These are phyloP conservation scores for Antigone vipio DNA, from an alignment of 2,113 vertebrate species.

Conservation along the genomic window DNA sequence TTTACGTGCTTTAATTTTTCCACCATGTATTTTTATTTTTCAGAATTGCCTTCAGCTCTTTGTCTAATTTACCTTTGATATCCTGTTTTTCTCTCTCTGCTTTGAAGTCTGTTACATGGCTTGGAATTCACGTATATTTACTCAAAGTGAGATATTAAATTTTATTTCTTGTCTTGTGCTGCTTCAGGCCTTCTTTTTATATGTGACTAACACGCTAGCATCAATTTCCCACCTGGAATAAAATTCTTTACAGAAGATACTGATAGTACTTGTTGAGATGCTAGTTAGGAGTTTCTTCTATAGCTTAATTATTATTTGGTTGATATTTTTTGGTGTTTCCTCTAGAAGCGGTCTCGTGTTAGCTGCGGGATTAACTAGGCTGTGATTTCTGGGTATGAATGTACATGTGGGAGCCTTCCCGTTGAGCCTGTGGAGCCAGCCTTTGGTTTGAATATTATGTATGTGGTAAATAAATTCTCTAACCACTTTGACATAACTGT, in stretches of 20 bases:
- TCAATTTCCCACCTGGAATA: background rate
- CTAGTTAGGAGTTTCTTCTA: background rate
- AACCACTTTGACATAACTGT: slow-evolving; percentile 18
- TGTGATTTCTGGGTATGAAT: background rate
- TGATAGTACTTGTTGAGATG: background rate
- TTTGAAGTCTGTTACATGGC: background rate
- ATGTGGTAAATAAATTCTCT: slow-evolving; percentile 1
- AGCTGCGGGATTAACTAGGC: background rate
- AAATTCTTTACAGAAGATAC: background rate
- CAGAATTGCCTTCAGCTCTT: background rate
- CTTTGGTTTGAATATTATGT: background rate
- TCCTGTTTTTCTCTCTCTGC: background rate
- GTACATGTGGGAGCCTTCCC: background rate
- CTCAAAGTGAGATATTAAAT: background rate
- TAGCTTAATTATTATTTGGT: background rate
- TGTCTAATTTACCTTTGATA: background rate
- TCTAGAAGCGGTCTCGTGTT: background rate
- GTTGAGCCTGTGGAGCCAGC: background rate
- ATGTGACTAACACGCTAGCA: background rate
- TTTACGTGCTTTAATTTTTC: slow-evolving; percentile 1
- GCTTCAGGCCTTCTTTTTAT: background rate
- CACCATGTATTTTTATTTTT: slow-evolving; percentile 14
- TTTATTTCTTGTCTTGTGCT: slow-evolving; percentile 9
- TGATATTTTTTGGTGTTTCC: background rate
- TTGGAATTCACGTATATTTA: slow-evolving; percentile 18